Evolutionary conservation across 2,797 vertebrate genomes (phyloP), one percentile per base, ranked within the genome.

Genomic region (Apogon hyalosoma): DNA sequence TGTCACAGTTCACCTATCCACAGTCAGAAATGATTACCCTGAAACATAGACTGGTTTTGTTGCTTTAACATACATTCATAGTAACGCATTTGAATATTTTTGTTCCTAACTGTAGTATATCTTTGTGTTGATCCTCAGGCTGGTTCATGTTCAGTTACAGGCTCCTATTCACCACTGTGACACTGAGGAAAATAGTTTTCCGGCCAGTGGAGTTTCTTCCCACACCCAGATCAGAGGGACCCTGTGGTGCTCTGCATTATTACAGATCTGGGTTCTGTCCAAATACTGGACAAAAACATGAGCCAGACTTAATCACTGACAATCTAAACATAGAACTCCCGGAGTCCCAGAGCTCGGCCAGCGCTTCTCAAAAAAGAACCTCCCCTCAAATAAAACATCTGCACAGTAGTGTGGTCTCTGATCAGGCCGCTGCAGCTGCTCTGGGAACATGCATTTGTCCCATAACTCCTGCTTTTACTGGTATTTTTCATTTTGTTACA

Each of bases 271-370:
- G 63, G 21, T 41, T 5, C 6, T 1, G 7, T 64, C 71, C 66
- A 80, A 50, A 72, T 19, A 12, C 58, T 33, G 60, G 21, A 47
- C 11, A 56, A 60, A 77, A 57, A 64, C 63, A 60, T 11, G 39
- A 67, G 47, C 45, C 54, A 52, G 52, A 62, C 50, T 58, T 64
- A 60, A 83, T 70, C 54, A 50, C 43, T 59, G 56, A 56, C 31
- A 65, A 54, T 70, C 57, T 53, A 24, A 33, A 24, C 57, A 49
- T 62, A 73, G 31, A 47, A 41, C 53, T n/a, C 43, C 41, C 6
- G 6, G 50, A 7, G 36, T 28, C 45, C 16, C 69, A 16, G 28
- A 6, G 43, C 47, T 50, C 3, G 3, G 33, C 33, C 33, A 36
- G 33, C 33, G 33, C 33, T 36, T 36, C 33, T 61, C 45, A 46